phyloP scores from a whole-genome alignment of 2,113 vertebrate species.

The Tenrec ecaudatus region DNA sequence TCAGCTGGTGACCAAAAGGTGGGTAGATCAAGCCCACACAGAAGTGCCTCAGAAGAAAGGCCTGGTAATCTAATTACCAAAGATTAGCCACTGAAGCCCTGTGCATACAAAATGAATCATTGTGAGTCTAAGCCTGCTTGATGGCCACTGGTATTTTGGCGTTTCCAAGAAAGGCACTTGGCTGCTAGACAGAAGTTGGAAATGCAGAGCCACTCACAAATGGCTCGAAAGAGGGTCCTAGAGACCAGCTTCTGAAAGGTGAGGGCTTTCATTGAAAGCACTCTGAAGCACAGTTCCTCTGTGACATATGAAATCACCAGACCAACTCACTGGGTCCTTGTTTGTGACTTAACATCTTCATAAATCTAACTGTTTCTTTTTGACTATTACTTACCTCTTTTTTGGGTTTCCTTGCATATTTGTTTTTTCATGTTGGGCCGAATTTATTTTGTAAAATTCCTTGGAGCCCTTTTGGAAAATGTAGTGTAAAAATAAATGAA shows the following conservation, averaged over 20 bases:
- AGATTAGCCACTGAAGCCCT: background rate
- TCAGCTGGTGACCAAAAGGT: background rate
- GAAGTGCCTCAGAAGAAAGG: background rate
- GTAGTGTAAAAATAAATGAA: constrained; percentile 46
- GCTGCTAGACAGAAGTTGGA: background rate
- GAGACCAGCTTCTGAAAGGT: background rate
- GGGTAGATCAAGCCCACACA: background rate
- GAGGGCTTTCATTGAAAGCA: background rate
- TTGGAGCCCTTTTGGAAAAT: constrained; percentile 44
- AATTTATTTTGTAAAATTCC: constrained; percentile 5
- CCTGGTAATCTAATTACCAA: background rate
- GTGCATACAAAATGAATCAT: background rate
- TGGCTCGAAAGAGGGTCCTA: background rate
- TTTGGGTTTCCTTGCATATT: background rate
- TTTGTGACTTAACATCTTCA: background rate
- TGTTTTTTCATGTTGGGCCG: background rate
- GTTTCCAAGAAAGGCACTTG: background rate
- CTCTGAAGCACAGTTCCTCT: background rate
- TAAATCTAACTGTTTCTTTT: background rate
- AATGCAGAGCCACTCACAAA: background rate
- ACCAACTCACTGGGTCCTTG: background rate
- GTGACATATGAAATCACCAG: background rate
- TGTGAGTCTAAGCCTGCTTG: background rate
- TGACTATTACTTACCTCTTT: background rate
- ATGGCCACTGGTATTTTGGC: background rate